A percentile compares a stretch with the other conserved stretches of the same genome.
Evolutionary conservation across 2,797 vertebrate species (phyloP).

Genomic region (Propithecus deckenii): DNA sequence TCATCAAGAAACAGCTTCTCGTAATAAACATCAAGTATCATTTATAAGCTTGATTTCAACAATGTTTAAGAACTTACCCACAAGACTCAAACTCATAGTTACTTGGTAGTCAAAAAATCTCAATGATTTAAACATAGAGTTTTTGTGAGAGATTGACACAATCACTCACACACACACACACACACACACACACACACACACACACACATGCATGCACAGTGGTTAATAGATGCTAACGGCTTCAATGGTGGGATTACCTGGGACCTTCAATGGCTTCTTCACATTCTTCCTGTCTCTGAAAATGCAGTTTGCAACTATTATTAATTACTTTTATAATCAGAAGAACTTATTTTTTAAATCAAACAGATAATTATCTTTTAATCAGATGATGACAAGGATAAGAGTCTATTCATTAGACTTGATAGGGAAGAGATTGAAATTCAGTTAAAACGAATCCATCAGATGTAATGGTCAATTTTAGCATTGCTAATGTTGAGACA

Average conservation of each 20-base stretch:
- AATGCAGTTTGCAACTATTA: not conserved
- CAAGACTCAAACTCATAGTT: not conserved
- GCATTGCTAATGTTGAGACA: accelerated
- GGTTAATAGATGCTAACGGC: not conserved
- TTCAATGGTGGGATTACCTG: not conserved
- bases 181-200: not conserved
- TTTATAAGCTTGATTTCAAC: not conserved
- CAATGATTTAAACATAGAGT: no score
- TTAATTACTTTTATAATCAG: not conserved
- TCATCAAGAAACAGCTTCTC: not conserved
- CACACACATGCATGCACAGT: not conserved
- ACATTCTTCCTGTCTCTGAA: not conserved
- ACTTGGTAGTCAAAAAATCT: not conserved
- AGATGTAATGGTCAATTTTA: not conserved
- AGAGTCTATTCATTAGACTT: not conserved
- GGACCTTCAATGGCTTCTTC: not conserved
- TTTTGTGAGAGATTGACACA: no score
- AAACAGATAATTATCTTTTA: not conserved
- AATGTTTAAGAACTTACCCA: not conserved
- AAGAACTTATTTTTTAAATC: not conserved
- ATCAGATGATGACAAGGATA: not conserved
- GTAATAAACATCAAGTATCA: not conserved
- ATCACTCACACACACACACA: no score
- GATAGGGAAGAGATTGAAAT: not conserved
- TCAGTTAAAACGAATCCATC: not conserved